Evolutionary conservation across 2,888 invertebrate species (phyloP).

Genomic region (Macrosoma leucophasiata): DNA sequence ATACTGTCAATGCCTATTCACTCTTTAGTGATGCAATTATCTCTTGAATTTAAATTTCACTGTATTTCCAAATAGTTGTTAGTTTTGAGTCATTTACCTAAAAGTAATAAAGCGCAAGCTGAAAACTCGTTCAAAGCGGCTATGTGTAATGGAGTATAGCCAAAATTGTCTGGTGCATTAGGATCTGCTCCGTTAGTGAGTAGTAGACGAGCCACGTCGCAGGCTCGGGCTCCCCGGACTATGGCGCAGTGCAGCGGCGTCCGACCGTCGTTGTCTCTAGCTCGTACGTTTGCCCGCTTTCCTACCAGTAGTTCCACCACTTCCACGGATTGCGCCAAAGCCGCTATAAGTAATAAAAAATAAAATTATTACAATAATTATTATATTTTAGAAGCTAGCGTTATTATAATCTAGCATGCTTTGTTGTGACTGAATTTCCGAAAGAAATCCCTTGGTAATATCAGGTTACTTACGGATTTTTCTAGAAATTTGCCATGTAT

Average conservation of each 20-base stretch:
- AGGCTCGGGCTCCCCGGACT: slow-evolving; percentile 82
- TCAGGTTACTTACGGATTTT: no score
- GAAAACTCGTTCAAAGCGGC: slow-evolving; percentile 90
- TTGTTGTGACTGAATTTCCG: no score
- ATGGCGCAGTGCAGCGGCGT: slow-evolving; percentile 89
- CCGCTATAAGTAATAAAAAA: slow-evolving; percentile 72
- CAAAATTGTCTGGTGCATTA: slow-evolving; percentile 85
- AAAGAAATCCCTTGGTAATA: no score
- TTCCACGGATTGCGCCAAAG: slow-evolving; percentile 86
- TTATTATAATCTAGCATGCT: no score
- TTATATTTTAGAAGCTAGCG: no score
- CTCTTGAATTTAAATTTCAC: no score
- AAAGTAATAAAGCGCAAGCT: slow-evolving; percentile 81
- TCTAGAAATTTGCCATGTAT: no score
- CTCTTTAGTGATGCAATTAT: no score
- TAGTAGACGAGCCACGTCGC: slow-evolving; percentile 81
- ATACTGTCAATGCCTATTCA: no score
- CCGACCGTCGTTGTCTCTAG: slow-evolving; percentile 82
- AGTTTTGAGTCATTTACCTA: no score
- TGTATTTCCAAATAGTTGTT: no score
- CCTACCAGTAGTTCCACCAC: slow-evolving; percentile 82
- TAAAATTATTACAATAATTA: no score
- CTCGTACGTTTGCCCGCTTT: slow-evolving; percentile 78
- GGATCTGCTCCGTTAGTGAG: slow-evolving; percentile 81
- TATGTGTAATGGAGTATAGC: slow-evolving; percentile 89